phyloP scores from a whole-genome alignment of 2,113 vertebrate species.

The Copsychus sechellarum region DNA sequence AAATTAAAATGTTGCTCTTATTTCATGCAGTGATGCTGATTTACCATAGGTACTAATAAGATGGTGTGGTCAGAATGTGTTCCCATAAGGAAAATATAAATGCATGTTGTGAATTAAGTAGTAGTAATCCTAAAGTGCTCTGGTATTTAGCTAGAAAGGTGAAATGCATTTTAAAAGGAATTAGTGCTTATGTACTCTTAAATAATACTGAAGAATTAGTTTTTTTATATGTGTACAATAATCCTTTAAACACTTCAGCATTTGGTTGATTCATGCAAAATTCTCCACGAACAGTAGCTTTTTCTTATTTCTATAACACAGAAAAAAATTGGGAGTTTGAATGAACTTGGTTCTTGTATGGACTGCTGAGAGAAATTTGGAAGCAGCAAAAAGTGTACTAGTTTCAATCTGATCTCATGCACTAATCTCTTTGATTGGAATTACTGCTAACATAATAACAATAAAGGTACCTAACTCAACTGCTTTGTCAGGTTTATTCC shows the following conservation, averaged over 20 bases:
- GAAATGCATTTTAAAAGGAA: background rate
- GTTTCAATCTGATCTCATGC: background rate
- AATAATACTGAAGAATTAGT: background rate
- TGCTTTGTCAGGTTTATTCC: background rate
- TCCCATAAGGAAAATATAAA: background rate
- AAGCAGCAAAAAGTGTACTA: background rate
- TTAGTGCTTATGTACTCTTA: background rate
- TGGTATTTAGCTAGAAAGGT: background rate
- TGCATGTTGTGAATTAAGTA: background rate
- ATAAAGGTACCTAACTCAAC: background rate
- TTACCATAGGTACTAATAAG: background rate
- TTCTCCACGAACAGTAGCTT: background rate
- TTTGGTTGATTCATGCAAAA: background rate
- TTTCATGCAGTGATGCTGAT: background rate
- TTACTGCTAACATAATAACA: background rate
- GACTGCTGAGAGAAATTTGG: background rate
- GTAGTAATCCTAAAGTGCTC: background rate
- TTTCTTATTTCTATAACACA: background rate
- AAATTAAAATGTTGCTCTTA: background rate
- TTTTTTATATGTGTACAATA: background rate
- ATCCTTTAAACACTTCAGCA: background rate
- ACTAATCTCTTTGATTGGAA: background rate
- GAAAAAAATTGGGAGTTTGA: background rate
- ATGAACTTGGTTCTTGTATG: background rate
- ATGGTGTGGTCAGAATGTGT: background rate